These are phyloP conservation scores for Prionailurus bengalensis DNA, from an alignment of 2,113 vertebrate genomes.

Conservation along the genomic window DNA sequence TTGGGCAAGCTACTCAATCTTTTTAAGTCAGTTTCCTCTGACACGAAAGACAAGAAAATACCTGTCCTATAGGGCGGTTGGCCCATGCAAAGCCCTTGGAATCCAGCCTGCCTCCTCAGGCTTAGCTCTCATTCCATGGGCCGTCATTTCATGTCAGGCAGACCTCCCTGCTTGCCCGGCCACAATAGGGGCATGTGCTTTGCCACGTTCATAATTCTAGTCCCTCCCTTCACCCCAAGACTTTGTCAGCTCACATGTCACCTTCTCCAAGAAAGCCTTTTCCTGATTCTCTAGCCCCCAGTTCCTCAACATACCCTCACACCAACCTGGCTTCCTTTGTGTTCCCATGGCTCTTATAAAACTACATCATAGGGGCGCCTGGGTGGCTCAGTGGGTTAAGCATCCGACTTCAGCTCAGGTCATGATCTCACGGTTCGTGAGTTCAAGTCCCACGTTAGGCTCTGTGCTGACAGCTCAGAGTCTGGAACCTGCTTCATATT, in stretches of 20 bases:
- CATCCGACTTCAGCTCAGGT: too few relatives aligned
- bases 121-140: not conserved
- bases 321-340: not conserved
- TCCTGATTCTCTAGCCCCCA: not conserved
- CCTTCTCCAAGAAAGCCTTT: not conserved
- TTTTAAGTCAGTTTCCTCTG: conserved; percentile 11
- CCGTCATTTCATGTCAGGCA: not conserved
- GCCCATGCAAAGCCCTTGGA: not conserved
- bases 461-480: too few relatives aligned
- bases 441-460: too few relatives aligned
- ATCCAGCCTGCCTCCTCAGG: not conserved
- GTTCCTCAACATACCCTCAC: not conserved
- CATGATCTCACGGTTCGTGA: too few relatives aligned
- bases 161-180: not conserved
- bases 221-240: not conserved
- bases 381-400: too few relatives aligned
- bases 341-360: not conserved
- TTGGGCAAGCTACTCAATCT: not conserved
- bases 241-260: not conserved
- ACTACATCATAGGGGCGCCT: not conserved
- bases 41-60: conserved; percentile 1
- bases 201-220: not conserved
- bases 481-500: too few relatives aligned
- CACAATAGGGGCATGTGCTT: not conserved
- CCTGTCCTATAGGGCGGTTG: not conserved